Evolutionary conservation across 1,140 invertebrate species (phyloP), one percentile per base, ranked within the genome.

Genomic region (Papilio xuthus): DNA sequence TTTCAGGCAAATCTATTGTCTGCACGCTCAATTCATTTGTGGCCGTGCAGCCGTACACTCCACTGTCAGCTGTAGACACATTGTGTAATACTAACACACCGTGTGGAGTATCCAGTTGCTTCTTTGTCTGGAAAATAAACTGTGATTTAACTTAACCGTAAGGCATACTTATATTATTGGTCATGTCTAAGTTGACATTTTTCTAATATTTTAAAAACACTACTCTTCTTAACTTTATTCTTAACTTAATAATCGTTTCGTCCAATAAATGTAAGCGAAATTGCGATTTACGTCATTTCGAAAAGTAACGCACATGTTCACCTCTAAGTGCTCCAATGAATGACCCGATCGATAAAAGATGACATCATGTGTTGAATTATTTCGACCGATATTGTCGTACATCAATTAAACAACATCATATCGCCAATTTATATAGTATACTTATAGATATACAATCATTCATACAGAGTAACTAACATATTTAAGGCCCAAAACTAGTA

Each of bases 21-120:
- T 92, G 86, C 0, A 86, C 86, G n/a, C 87, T 95, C 6, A 93
- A 88, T 41, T 94, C 91, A 74, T 95, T 95, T 84, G 87, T 90
- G 0, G 91, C 91, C 0, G 78, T 82, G 41, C 97, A 98, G 6
- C 96, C 94, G 84, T 97, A 98, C 0, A 95, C 95, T 0, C 97
- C 97, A 77, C 96, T 95, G 90, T 97, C 96, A 28, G 94, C 92
- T 15, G 93, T 86, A 3, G 93, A 94, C 1, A 96, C 93, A 81
- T 97, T 95, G 50, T 90, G 91, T 12, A 98, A 95, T 37, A 95
- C 93, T 0, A 97, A 89, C 26, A 96, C 97, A 0, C 92, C 90
- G 47, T 92, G 86, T 88, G 96, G 87, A 95, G 96, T 88, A 92
- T 82, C 97, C 90, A 84, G 94, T 85, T 32, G 96, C 94, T 83